phyloP scores from a whole-genome alignment of 2,113 vertebrate genomes.

The Suncus etruscus region DNA sequence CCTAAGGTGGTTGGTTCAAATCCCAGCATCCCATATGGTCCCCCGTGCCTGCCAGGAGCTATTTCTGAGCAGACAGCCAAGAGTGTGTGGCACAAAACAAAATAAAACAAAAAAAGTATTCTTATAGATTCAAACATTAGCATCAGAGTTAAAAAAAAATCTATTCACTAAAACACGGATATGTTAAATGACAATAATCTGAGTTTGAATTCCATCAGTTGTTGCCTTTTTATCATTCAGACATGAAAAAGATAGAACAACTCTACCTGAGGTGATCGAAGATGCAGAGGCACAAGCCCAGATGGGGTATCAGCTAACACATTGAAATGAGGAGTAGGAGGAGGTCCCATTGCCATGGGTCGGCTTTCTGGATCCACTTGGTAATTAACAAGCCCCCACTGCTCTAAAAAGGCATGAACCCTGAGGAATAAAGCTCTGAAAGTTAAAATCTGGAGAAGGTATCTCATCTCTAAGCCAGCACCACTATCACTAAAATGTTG shows the following conservation, averaged over 20 bases:
- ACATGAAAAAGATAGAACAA: background rate
- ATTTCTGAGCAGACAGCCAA: too few relatives aligned
- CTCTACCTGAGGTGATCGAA: conserved; percentile 94
- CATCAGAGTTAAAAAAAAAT: background rate
- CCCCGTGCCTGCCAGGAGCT: too few relatives aligned
- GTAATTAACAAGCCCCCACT: conserved; percentile 99
- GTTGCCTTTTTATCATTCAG: rapidly evolving
- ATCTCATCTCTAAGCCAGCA: background rate
- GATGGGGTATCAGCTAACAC: conserved; percentile 97
- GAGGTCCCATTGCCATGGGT: conserved; percentile 97
- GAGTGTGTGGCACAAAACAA: too few relatives aligned
- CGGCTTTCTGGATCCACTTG: conserved; percentile 98
- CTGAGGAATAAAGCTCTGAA: conserved; percentile 80
- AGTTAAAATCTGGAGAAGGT: conserved; percentile 47
- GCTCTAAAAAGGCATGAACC: conserved; percentile 97
- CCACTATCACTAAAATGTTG: background rate
- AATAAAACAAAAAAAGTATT: background rate
- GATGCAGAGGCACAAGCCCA: conserved; percentile 96
- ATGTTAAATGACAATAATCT: background rate
- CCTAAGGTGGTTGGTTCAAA: too few relatives aligned
- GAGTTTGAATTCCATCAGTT: background rate
- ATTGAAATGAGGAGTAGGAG: conserved; percentile 97
- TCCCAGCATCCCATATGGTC: too few relatives aligned
- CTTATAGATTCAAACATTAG: background rate
- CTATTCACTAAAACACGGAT: background rate